phyloP scores from a whole-genome alignment of 2,113 vertebrate species.

The Oceanites oceanicus region DNA sequence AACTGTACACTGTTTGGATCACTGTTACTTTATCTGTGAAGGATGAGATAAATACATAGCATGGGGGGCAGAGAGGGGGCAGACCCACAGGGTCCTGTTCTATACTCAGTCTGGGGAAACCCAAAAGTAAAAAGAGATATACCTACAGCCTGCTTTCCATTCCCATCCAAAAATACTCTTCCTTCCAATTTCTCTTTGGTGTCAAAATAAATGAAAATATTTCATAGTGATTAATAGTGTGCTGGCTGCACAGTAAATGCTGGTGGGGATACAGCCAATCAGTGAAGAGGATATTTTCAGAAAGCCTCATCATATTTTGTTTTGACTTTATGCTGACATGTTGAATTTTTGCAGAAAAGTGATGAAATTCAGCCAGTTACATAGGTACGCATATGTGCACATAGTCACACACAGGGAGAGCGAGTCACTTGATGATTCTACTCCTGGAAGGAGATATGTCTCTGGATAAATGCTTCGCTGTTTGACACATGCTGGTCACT shows the following conservation, averaged over 20 bases:
- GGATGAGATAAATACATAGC: neutral
- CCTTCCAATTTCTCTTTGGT: constrained; percentile 34
- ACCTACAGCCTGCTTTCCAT: neutral
- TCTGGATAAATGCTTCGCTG: neutral
- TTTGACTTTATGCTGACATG: constrained; percentile 28
- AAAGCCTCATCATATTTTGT: constrained; percentile 33
- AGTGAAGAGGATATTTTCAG: constrained; percentile 27
- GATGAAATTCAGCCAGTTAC: neutral
- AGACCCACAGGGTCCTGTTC: neutral
- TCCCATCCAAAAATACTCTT: neutral
- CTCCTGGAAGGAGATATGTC: neutral
- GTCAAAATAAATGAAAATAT: constrained; percentile 60
- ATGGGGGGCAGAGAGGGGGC: neutral
- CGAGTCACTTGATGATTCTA: neutral
- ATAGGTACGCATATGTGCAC: neutral
- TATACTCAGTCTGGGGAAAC: neutral
- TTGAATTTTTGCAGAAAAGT: neutral
- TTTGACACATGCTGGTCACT: neutral
- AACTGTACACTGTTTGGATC: neutral
- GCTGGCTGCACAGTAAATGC: constrained; percentile 8
- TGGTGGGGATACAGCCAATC: constrained; percentile 11
- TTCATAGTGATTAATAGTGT: constrained; percentile 45
- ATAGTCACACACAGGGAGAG: rapidly evolving
- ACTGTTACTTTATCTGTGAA: neutral
- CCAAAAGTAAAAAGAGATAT: neutral